phyloP scores from a whole-genome alignment of 2,113 vertebrate genomes.

The Thymallus thymallus region DNA sequence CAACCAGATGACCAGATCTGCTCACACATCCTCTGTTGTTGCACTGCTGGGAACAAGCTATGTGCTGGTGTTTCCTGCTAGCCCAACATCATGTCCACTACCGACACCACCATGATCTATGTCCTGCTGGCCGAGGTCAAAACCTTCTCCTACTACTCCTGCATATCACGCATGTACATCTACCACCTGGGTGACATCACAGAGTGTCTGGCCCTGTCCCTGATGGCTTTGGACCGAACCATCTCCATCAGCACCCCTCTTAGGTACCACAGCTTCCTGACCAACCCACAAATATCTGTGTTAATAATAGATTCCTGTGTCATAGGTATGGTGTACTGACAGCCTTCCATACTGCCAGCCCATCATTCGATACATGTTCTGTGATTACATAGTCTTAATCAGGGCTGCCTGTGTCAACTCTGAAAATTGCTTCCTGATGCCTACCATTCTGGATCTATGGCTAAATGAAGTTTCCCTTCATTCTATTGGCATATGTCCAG shows the following conservation, averaged over 20 bases:
- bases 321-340: background rate
- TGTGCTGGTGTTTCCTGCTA: no score
- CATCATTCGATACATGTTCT: slow-evolving; percentile 27
- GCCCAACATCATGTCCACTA: slow-evolving; percentile 30
- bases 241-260: slow-evolving; percentile 39
- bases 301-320: slow-evolving; percentile 25
- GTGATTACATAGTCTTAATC: slow-evolving; percentile 25
- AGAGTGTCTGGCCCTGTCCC: slow-evolving; percentile 11
- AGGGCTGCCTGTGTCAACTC: slow-evolving; percentile 40
- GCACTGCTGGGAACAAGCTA: no score
- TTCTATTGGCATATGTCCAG: slow-evolving; percentile 25
- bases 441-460: background rate
- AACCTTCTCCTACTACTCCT: slow-evolving; percentile 40
- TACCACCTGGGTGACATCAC: slow-evolving; percentile 34
- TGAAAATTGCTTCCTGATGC: slow-evolving; percentile 11
- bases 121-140: slow-evolving; percentile 34
- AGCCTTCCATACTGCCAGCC: slow-evolving; percentile 37
- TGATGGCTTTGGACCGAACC: slow-evolving; percentile 39
- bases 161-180: slow-evolving; percentile 35
- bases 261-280: slow-evolving; percentile 41
- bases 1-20: no score
- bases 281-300: slow-evolving; percentile 8
- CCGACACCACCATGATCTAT: slow-evolving; percentile 31
- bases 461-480: slow-evolving; percentile 9
- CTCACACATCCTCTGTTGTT: no score